These are phyloP conservation scores for Planococcus citri DNA, from an alignment of 1,140 invertebrate genomes.

Conservation along the genomic window DNA sequence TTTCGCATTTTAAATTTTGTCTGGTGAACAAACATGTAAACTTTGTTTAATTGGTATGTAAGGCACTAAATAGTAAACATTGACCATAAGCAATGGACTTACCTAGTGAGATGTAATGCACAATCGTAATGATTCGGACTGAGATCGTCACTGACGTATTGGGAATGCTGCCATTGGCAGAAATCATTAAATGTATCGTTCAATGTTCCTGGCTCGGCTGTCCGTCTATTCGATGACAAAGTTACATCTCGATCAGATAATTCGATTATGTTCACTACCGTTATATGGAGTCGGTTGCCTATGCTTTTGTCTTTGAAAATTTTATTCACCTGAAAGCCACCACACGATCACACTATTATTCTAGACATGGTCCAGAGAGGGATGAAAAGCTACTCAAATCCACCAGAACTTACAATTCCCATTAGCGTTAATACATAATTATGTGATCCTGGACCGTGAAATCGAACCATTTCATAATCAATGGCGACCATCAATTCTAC, in stretches of 20 bases:
- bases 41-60: background rate
- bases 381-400: too few relatives aligned
- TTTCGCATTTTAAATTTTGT: too few relatives aligned
- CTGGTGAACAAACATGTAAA: background rate
- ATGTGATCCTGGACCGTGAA: constrained; percentile 48
- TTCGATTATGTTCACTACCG: constrained; percentile 54
- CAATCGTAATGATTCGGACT: constrained; percentile 50
- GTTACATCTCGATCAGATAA: constrained; percentile 42
- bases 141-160: constrained; percentile 36
- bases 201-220: constrained; percentile 27
- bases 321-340: constrained; percentile 48
- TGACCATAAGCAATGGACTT: constrained; percentile 27
- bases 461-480: constrained; percentile 61
- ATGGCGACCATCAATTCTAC: constrained; percentile 69
- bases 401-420: constrained; percentile 53
- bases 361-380: too few relatives aligned
- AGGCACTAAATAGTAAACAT: background rate
- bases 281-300: constrained; percentile 64
- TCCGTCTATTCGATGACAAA: constrained; percentile 23
- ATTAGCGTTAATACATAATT: constrained; percentile 67
- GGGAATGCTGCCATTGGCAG: constrained; percentile 52
- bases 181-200: constrained; percentile 50
- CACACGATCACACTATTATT: too few relatives aligned
- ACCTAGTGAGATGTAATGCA: constrained; percentile 62
- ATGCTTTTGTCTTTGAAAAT: constrained; percentile 70